phyloP scores from a whole-genome alignment of 2,888 invertebrate genomes.

The Sarcophaga subvicina region DNA sequence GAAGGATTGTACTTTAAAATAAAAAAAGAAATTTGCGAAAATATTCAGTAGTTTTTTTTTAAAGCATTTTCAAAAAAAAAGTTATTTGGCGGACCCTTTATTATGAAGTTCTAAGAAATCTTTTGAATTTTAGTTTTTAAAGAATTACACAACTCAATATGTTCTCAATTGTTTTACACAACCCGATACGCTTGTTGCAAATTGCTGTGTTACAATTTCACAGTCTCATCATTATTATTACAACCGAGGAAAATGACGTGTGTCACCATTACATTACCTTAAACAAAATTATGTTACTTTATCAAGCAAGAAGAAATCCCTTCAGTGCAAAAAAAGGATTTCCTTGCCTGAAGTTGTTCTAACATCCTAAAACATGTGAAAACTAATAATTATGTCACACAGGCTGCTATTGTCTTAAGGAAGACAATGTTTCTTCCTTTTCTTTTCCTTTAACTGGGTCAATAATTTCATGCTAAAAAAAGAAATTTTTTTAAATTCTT shows the following conservation, averaged over 20 bases:
- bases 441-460: too few relatives aligned
- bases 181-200: too few relatives aligned
- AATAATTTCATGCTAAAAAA: background rate
- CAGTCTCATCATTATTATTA: constrained; percentile 21
- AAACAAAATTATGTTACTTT: constrained; percentile 5
- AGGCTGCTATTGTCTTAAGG: constrained; percentile 35
- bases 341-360: background rate
- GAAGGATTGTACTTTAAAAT: too few relatives aligned
- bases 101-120: too few relatives aligned
- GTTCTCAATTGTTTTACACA: too few relatives aligned
- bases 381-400: background rate
- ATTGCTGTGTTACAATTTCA: constrained; percentile 7
- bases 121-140: too few relatives aligned
- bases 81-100: too few relatives aligned
- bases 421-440: background rate
- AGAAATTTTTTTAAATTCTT: background rate
- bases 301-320: background rate
- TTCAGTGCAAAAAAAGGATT: background rate
- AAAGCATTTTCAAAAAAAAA: too few relatives aligned
- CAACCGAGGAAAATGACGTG: constrained; percentile 52
- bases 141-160: too few relatives aligned
- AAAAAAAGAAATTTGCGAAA: too few relatives aligned
- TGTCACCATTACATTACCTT: constrained; percentile 28
- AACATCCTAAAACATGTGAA: background rate
- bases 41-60: too few relatives aligned